Percentiles rank a stretch among this genome's conserved stretches.
These are phyloP conservation scores for Nycteola revayana DNA, from an alignment of 2,888 invertebrate species.

Conservation along the genomic window DNA sequence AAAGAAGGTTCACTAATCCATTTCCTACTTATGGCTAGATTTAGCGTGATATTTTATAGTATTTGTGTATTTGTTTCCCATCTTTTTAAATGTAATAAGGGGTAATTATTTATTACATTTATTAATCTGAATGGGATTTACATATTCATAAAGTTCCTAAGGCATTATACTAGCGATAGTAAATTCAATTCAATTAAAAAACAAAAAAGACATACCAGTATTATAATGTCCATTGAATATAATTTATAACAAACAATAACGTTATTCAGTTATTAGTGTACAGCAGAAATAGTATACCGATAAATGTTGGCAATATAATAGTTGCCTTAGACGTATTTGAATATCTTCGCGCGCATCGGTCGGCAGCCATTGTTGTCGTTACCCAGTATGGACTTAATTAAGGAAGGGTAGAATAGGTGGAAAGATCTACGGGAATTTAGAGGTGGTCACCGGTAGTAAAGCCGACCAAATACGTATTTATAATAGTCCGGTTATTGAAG, in stretches of 20 bases:
- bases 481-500: conserved; percentile 45
- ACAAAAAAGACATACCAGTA: neutral
- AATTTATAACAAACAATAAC: conserved; percentile 17
- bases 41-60: no score
- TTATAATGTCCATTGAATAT: neutral
- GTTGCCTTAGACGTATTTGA: conserved; percentile 78
- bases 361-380: conserved; percentile 69
- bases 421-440: conserved; percentile 74
- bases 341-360: conserved; percentile 77
- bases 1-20: no score
- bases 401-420: conserved; percentile 66
- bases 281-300: conserved; percentile 39
- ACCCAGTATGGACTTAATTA: conserved; percentile 81
- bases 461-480: conserved; percentile 36
- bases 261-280: conserved; percentile 24
- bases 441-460: conserved; percentile 40
- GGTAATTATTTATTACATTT: no score
- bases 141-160: no score
- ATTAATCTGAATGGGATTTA: no score
- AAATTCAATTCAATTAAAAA: no score
- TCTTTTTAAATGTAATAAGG: no score
- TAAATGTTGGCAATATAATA: conserved; percentile 70
- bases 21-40: no score
- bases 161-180: no score
- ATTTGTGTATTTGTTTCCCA: no score